phyloP scores from a whole-genome alignment of 2,113 vertebrate species.

The Girardinichthys multiradiatus region DNA sequence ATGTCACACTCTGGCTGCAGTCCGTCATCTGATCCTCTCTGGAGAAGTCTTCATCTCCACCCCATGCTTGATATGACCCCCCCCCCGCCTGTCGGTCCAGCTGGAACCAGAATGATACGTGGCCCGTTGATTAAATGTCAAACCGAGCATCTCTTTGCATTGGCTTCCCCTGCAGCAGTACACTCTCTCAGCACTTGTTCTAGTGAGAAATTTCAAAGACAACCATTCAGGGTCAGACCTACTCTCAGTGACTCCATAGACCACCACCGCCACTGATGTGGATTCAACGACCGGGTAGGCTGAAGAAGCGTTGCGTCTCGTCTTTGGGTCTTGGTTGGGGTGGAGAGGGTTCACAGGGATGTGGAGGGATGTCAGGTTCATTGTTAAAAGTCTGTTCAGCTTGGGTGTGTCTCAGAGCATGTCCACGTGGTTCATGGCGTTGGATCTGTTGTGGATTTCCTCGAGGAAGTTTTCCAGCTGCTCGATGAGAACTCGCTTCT shows the following conservation, averaged over 20 bases:
- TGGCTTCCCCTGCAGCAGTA: slow-evolving; percentile 19
- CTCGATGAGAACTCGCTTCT: slow-evolving; percentile 96
- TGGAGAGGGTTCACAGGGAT: neutral
- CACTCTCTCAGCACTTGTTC: neutral
- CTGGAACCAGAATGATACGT: neutral
- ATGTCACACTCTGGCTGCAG: slow-evolving; percentile 12
- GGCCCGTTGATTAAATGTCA: neutral
- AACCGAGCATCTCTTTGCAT: slow-evolving; percentile 16
- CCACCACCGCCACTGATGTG: neutral
- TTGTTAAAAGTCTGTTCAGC: slow-evolving; percentile 14
- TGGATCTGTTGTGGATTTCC: slow-evolving; percentile 91
- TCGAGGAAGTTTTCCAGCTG: slow-evolving; percentile 94
- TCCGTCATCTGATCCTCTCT: neutral
- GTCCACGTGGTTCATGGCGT: slow-evolving; percentile 90
- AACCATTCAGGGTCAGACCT: slow-evolving; percentile 17
- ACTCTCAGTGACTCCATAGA: slow-evolving; percentile 10
- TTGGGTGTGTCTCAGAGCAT: slow-evolving; percentile 60
- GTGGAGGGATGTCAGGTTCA: slow-evolving; percentile 5
- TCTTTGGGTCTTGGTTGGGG: slow-evolving; percentile 9
- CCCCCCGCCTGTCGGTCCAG: neutral
- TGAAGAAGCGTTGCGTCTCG: slow-evolving; percentile 3
- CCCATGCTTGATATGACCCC: neutral
- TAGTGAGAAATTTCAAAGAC: neutral
- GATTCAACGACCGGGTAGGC: slow-evolving; percentile 14
- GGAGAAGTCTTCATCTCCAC: neutral